These are phyloP conservation scores for Adineta ricciae DNA, from an alignment of 2,888 invertebrate genomes.

Conservation along the genomic window DNA sequence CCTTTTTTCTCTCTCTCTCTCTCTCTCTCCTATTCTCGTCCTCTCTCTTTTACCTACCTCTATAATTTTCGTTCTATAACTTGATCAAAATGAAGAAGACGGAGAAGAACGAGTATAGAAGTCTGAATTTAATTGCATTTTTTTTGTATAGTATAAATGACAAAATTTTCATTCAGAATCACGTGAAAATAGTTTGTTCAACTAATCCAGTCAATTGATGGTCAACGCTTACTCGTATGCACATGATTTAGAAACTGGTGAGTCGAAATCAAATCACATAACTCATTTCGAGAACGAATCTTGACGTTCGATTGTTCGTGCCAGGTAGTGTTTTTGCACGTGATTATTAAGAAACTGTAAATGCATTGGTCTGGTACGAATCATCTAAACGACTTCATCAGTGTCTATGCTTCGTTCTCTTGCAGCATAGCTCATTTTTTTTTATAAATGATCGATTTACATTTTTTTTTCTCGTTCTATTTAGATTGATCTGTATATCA, in stretches of 20 bases:
- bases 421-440: background rate
- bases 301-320: slow-evolving; percentile 12
- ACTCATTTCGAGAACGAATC: too few relatives aligned
- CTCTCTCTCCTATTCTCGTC: background rate
- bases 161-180: slow-evolving; percentile 82
- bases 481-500: background rate
- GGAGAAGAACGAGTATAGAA: background rate
- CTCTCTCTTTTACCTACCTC: background rate
- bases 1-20: too few relatives aligned
- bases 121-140: background rate
- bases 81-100: background rate
- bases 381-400: background rate
- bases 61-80: background rate
- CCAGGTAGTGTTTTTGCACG: slow-evolving; percentile 14
- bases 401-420: too few relatives aligned
- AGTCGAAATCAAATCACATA: background rate
- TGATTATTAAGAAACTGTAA: background rate
- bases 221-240: background rate
- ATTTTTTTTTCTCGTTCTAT: background rate
- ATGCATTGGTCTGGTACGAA: slow-evolving; percentile 23
- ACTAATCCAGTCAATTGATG: background rate
- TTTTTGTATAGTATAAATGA: slow-evolving; percentile 49
- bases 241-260: background rate
- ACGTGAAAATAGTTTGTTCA: slow-evolving; percentile 63
- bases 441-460: background rate